Evolutionary conservation across 2,888 invertebrate genomes (phyloP).

Genomic region (Steinernema carpocapsae): DNA sequence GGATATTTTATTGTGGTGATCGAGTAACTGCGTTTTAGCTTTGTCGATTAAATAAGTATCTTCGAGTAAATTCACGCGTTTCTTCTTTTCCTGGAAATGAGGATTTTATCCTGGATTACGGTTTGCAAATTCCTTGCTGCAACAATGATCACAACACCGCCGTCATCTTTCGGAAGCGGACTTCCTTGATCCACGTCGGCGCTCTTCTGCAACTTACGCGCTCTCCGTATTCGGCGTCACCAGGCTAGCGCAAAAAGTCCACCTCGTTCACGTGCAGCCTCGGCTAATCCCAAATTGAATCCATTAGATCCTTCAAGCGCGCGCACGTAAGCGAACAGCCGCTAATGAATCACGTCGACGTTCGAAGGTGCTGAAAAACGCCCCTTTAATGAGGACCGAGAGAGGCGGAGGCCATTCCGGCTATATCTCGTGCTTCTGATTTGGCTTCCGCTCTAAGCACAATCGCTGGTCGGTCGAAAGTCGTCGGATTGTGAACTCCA

Average conservation of each 20-base stretch:
- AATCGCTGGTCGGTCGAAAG: background rate
- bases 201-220: too few species aligned
- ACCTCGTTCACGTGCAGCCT: background rate
- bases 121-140: too few species aligned
- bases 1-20: background rate
- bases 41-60: background rate
- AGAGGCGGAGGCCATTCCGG: background rate
- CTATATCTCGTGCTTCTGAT: slow-evolving; percentile 19
- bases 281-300: slow-evolving; percentile 8
- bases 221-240: too few species aligned
- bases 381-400: slow-evolving; percentile 9
- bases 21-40: slow-evolving; percentile 28
- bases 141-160: too few species aligned
- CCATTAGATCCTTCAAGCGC: background rate
- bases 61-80: background rate
- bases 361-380: background rate
- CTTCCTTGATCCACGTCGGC: too few species aligned
- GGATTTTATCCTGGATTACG: too few species aligned
- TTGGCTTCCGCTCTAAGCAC: background rate
- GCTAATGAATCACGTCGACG: slow-evolving; percentile 26
- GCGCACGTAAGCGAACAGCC: slow-evolving; percentile 21
- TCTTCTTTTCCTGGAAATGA: background rate
- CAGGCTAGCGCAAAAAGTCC: too few species aligned
- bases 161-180: too few species aligned
- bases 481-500: background rate